Evolutionary conservation across 2,797 vertebrate genomes (phyloP).

Genomic region (Gadopsis bispinosus): DNA sequence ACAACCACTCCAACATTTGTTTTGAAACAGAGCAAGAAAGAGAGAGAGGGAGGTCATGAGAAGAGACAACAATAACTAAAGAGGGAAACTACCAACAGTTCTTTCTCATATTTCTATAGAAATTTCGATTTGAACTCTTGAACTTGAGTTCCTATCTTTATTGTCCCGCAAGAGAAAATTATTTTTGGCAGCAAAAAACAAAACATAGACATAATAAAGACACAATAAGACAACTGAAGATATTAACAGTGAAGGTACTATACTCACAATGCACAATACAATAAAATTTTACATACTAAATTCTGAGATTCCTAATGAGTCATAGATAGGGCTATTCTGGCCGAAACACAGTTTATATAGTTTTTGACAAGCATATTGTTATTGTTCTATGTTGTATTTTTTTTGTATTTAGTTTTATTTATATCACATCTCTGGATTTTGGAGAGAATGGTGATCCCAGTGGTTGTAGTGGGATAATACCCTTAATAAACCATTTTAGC

Average conservation of each 20-base stretch:
- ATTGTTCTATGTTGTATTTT: neutral
- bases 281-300: neutral
- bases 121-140: neutral
- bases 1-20: constrained; percentile 41
- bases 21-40: constrained; percentile 37
- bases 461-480: neutral
- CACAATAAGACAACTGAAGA: neutral
- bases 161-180: neutral
- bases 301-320: neutral
- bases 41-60: constrained; percentile 28
- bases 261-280: neutral
- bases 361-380: neutral
- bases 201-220: neutral
- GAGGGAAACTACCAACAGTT: neutral
- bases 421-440: neutral
- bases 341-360: neutral
- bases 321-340: neutral
- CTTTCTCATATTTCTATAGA: neutral
- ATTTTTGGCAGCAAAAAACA: neutral
- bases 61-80: constrained; percentile 8
- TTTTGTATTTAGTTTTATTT: neutral
- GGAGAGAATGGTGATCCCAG: neutral
- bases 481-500: neutral
- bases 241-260: neutral
- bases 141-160: neutral